A percentile compares a stretch with the other conserved stretches of the same genome.
Evolutionary conservation across 2,113 vertebrate species (phyloP).

Genomic region (Willisornis vidua): DNA sequence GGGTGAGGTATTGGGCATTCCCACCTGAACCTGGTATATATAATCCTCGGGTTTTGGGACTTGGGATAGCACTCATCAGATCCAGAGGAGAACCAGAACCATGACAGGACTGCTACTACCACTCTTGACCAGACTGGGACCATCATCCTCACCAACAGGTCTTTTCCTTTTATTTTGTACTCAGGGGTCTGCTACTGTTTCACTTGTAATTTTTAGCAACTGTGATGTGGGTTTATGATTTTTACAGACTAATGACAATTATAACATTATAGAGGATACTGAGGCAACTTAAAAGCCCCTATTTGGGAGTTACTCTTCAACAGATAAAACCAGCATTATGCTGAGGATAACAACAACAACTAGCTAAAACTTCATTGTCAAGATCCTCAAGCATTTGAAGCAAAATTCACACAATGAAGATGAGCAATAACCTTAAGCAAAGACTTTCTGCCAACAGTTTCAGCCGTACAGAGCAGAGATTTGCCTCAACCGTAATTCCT

Average conservation of each 20-base stretch:
- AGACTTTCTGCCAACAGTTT: not conserved
- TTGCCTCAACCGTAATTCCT: not conserved
- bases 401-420: not conserved
- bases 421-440: not conserved
- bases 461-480: not conserved
- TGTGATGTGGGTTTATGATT: not conserved
- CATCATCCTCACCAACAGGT: too few relatives aligned
- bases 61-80: too few relatives aligned
- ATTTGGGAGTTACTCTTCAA: not conserved
- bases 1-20: too few relatives aligned
- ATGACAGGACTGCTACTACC: too few relatives aligned
- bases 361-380: not conserved
- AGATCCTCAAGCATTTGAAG: not conserved
- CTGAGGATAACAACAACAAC: not conserved
- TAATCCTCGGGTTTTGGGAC: too few relatives aligned
- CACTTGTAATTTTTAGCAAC: not conserved
- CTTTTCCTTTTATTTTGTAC: too few relatives aligned
- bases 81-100: too few relatives aligned
- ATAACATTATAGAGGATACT: not conserved
- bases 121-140: too few relatives aligned
- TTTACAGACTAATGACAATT: not conserved
- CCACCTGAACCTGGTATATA: too few relatives aligned
- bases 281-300: not conserved
- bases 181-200: not conserved
- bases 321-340: not conserved